Base-by-base conservation (phyloP, 2,888 invertebrate species). In the Auanema freiburgensis region DNA sequence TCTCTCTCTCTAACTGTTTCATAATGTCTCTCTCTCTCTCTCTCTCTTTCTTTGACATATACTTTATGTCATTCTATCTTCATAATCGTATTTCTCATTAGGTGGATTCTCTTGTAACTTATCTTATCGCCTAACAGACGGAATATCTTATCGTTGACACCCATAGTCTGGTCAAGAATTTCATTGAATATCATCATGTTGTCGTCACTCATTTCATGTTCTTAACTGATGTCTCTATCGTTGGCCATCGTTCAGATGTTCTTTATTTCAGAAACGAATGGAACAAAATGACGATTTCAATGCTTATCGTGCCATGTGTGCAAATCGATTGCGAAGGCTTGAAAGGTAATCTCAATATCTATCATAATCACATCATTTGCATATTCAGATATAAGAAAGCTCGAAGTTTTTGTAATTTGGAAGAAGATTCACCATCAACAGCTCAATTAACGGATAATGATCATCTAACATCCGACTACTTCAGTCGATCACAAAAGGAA, bases 341-440 rank as follows among this genome's bases (percentile, higher is more conserved):
- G 81, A 81, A 55, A 67, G 80, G 61, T 68, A 4, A 53, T 53
- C 21, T 18, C 16, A 23, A 23, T 51, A 14, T 53, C 6, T 41
- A 18, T 18, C n/a, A 6, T 16, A 52, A 6, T 2, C 8, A 23
- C 11, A 25, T 16, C 1, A 11, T 55, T 23, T 16, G 16, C 1
- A 16, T 52, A 50, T 68, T 24, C 49, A 68, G 69, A 41, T 81
- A 79, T 73, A 79, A 79, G 64, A 81, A 81, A 62, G 75, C 81
- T 49, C 67, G 69, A 25, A 80, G 79, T 55, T 77, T 81, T 65
- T 81, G 79, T 63, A 76, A 69, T 53, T 66, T 81, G 54, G 78
- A 79, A 44, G 59, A 72, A 42, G 57, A 61, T 57, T 57, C 52
- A 42, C 12, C 46, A 14, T 16, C 54, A 6, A 50, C 49, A 44